Evolutionary conservation across 1,140 invertebrate genomes (phyloP).

Genomic region (Heliconius congener): DNA sequence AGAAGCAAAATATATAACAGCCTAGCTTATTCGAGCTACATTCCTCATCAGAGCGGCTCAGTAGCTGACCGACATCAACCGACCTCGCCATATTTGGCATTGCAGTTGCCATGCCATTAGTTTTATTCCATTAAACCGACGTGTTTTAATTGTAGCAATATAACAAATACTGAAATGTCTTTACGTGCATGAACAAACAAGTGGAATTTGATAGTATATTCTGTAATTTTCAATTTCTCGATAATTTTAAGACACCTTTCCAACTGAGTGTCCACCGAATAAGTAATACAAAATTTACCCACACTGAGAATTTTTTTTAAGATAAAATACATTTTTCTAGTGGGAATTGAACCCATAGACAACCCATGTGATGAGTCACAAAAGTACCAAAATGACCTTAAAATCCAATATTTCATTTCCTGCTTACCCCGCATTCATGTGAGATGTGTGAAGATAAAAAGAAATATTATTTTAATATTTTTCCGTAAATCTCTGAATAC

Average conservation of each 20-base stretch:
- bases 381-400: background rate
- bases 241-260: no score
- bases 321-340: no score
- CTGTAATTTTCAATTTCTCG: background rate
- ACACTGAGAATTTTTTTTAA: no score
- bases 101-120: constrained; percentile 15
- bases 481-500: constrained; percentile 1
- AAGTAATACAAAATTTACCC: no score
- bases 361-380: no score
- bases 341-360: no score
- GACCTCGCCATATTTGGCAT: constrained; percentile 36
- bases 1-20: no score
- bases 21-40: no score
- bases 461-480: constrained; percentile 10
- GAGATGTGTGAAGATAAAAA: constrained; percentile 1
- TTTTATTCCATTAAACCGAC: background rate
- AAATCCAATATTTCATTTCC: background rate
- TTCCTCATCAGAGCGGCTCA: no score
- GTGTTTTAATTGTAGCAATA: background rate
- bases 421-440: background rate
- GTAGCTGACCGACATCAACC: constrained; percentile 50
- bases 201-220: background rate
- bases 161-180: background rate
- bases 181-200: background rate
- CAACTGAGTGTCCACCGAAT: no score